Base-by-base conservation (phyloP, 37 sponge, comb jelly and placozoan species). In the Aphrocallistes beatrix region DNA sequence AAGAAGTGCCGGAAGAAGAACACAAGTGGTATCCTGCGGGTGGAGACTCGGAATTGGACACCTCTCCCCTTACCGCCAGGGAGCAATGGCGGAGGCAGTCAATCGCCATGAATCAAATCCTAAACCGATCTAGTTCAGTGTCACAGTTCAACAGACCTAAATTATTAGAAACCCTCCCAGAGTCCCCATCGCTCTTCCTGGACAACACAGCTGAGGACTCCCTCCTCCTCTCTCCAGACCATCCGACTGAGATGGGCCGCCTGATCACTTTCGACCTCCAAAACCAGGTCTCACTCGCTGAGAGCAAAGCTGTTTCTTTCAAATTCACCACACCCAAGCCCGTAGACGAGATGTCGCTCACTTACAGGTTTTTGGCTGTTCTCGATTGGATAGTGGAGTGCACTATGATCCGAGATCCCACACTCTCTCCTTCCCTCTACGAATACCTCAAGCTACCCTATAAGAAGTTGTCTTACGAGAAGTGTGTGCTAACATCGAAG, bases 261-360 rank as follows among this genome's bases (percentile, higher is more conserved):
- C 75, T 60, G 28, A 30, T 60, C 75, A 60, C 75, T 60, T 60
- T 60, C 3, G 75, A 60, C 28, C n/a, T 32, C 34, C 75, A 60
- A 13, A 60, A 60, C 75, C 75, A 60, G n/a, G 75, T 60, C 34
- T 60, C 75, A 25, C 10, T 60, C n/a, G 75, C 75, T 32, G 75
- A 60, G 75, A 60, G 75, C 75, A 60, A 60, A 60, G 75, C 75
- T 60, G 34, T 60, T 32, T 60, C 75, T 60, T 60, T 60, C 75
- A 60, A 60, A 60, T 30, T 25, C 6, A 60, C 75, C 34, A 60
- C 75, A 25, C 75, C 75, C 6, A 60, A 60, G 75, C 34, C 3
- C 34, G 3, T 30, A 13, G 75, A 60, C 10, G 75, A 60, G 6
- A 60, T 60, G 75, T 60, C 75, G 25, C 34, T 60, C 32, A 60